Conservation (phyloP, 2,113 vertebrate genomes). For the Triplophysa rosa region DNA sequence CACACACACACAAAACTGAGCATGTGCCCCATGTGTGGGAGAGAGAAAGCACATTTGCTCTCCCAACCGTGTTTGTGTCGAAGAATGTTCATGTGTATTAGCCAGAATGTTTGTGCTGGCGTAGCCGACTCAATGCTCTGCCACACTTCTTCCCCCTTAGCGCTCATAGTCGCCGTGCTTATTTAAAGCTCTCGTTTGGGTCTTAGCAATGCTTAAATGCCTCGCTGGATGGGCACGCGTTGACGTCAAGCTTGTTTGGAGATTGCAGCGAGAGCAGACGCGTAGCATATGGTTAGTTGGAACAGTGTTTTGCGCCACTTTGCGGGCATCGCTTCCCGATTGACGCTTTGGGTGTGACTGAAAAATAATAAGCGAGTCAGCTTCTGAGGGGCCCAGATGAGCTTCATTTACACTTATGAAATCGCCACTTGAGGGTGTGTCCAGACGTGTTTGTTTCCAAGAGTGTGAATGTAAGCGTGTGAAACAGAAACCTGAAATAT, state of each 20-base stretch:
- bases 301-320: conserved; percentile 55
- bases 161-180: conserved; percentile 22
- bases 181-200: conserved; percentile 40
- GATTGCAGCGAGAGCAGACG: conserved; percentile 10
- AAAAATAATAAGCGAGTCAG: conserved; percentile 58
- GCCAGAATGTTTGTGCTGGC: conserved; percentile 38
- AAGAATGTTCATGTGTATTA: conserved; percentile 43
- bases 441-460: conserved; percentile 33
- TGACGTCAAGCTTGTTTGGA: conserved; percentile 34
- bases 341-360: conserved; percentile 50
- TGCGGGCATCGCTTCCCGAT: conserved; percentile 49
- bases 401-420: conserved; percentile 54
- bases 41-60: conserved; percentile 28
- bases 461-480: conserved; percentile 32
- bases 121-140: conserved; percentile 24
- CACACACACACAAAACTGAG: conserved; percentile 42
- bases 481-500: conserved; percentile 24
- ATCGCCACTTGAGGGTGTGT: conserved; percentile 31
- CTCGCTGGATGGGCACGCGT: conserved; percentile 40
- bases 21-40: conserved; percentile 15
- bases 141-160: conserved; percentile 28
- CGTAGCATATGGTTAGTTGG: conserved; percentile 55
- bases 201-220: conserved; percentile 53
- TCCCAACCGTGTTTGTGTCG: conserved; percentile 41
- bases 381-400: conserved; percentile 42